Percentiles rank a stretch among this genome's conserved stretches.
phyloP scores from a whole-genome alignment of 1,140 invertebrate genomes.

The Dreissena rostriformis region DNA sequence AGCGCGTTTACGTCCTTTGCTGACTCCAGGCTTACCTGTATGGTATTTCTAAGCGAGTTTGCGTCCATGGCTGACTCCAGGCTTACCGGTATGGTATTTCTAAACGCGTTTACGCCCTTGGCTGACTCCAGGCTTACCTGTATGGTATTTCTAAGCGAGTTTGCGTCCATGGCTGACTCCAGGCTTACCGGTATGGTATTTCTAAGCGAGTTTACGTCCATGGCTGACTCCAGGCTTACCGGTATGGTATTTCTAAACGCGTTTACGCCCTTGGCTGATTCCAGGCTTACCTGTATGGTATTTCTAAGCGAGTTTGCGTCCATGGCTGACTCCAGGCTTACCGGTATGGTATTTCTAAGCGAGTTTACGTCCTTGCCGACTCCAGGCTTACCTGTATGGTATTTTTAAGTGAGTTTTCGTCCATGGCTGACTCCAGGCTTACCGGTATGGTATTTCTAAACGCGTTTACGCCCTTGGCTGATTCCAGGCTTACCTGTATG shows the following conservation, averaged over 20 bases:
- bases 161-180: slow-evolving; percentile 29
- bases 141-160: slow-evolving; percentile 38
- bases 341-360: no score
- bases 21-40: no score
- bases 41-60: no score
- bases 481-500: neutral
- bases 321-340: slow-evolving; percentile 28
- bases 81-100: slow-evolving; percentile 47
- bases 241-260: neutral
- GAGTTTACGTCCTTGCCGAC: no score
- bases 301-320: slow-evolving; percentile 39
- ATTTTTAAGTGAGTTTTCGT: slow-evolving; percentile 33
- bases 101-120: slow-evolving; percentile 27
- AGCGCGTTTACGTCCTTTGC: slow-evolving; percentile 34
- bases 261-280: no score
- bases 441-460: slow-evolving; percentile 51
- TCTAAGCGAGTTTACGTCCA: slow-evolving; percentile 25
- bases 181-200: slow-evolving; percentile 52
- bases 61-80: no score
- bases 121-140: slow-evolving; percentile 15
- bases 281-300: slow-evolving; percentile 51
- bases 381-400: slow-evolving; percentile 53
- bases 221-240: neutral
- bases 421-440: slow-evolving; percentile 29
- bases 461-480: slow-evolving; percentile 17